Evolutionary conservation across 2,113 vertebrate genomes (phyloP), one percentile per base, ranked within the genome.

Genomic region (Alouatta palliata): DNA sequence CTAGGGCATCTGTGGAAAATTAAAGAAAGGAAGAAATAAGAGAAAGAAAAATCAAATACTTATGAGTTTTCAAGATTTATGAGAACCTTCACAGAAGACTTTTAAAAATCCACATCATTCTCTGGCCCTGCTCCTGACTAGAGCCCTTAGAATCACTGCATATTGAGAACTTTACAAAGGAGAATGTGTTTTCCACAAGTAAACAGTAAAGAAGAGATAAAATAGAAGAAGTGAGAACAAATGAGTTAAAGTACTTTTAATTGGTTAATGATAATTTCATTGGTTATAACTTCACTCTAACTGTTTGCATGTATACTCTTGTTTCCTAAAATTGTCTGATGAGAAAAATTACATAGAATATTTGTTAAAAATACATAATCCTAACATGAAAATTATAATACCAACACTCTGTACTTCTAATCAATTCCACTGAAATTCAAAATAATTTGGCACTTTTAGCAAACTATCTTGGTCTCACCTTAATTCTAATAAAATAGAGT

Each of bases 11-110:
- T 56, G 47, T 58, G 17, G 43, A 90, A 86, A 91, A 93, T 77
- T 90, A 52, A 73, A 49, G 11, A 49, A 58, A 75, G 19, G 17
- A 20, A n/a, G n/a, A 68, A 45, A 56, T 20, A n/a, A 47, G 27
- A 90, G 64, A 52, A 56, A 52, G 6, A 19, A 25, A 89, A 49
- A 56, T 23, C 43, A 83, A 91, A 70, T 76, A 75, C 9, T 83
- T 45, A 54, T 64, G 25, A 91, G 12, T 66, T 94, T 92, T 96
- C n/a, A 95, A 92, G 32, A 37, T 20, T 37, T 92, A 37, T 82
- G 5, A 95, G 58, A 87, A 75, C n/a, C 8, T 85, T 86, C 52
- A 43, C 23, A 81, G 52, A 35, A 75, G 19, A 21, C 16, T 89
- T 56, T 91, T 47, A 25, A 58, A 54, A 86, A 90, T 3, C 35